A percentile compares a stretch with the other conserved stretches of the same genome.
These are phyloP conservation scores for Vanacampus margaritifer DNA, from an alignment of 2,113 vertebrate genomes.

Conservation along the genomic window DNA sequence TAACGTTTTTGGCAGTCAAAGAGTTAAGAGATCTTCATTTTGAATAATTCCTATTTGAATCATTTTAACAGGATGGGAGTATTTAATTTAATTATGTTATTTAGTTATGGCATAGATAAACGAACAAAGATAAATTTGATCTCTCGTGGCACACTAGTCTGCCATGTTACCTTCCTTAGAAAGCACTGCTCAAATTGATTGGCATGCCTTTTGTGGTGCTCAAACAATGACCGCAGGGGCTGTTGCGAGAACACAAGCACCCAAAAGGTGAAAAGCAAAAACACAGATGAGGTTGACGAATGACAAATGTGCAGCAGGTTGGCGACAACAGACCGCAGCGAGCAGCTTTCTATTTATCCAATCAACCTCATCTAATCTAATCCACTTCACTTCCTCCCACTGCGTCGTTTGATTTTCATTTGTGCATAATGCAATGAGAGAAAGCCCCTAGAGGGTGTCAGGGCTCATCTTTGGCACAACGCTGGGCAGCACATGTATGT, in stretches of 20 bases:
- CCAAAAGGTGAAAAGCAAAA: constrained; percentile 1
- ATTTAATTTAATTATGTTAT: background rate
- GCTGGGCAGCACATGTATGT: constrained; percentile 37
- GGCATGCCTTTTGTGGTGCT: no score
- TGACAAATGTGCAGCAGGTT: constrained; percentile 10
- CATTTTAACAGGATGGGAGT: background rate
- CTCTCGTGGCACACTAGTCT: no score
- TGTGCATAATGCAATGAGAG: constrained; percentile 42
- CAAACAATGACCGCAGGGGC: no score
- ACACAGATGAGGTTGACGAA: constrained; percentile 3
- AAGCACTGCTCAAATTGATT: no score
- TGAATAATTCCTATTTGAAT: background rate
- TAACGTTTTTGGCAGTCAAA: no score
- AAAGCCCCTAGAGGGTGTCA: constrained; percentile 30
- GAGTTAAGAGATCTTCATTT: background rate
- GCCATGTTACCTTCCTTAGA: no score
- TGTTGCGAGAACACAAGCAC: background rate
- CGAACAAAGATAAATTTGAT: no score
- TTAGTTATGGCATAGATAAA: no score
- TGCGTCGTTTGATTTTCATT: constrained; percentile 48
- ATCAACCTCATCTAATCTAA: constrained; percentile 37
- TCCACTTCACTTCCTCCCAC: constrained; percentile 28
- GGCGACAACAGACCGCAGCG: constrained; percentile 5
- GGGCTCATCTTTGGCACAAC: constrained; percentile 8
- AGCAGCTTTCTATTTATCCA: constrained; percentile 35